Evolutionary conservation across 2,113 vertebrate species (phyloP).

Genomic region (Dunckerocampus dactyliophorus): DNA sequence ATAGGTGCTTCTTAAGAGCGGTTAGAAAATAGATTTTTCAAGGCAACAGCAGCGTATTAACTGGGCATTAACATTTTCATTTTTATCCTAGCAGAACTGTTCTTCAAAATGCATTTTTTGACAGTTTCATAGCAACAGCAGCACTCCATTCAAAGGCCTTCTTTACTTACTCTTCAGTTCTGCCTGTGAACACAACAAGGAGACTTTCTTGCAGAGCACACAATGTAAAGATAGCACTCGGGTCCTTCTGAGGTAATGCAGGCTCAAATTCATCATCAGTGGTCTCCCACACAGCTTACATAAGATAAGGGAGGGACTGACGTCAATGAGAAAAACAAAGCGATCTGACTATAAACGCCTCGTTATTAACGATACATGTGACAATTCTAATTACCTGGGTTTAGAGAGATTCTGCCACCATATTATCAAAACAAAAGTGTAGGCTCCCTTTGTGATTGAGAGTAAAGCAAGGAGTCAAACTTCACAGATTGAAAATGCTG

Average conservation of each 20-base stretch:
- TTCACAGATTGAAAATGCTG: slow-evolving; percentile 17
- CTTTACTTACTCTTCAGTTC: slow-evolving; percentile 26
- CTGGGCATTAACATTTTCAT: slow-evolving; percentile 24
- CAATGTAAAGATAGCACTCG: slow-evolving; percentile 54
- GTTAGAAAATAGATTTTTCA: background rate
- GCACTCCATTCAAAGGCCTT: slow-evolving; percentile 35
- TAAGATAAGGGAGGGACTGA: slow-evolving; percentile 56
- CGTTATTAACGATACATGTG: slow-evolving; percentile 1
- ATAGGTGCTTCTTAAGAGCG: background rate
- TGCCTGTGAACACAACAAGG: slow-evolving; percentile 47
- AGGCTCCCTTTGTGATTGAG: slow-evolving; percentile 8
- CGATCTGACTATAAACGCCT: slow-evolving; percentile 3
- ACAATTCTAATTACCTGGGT: slow-evolving; percentile 12
- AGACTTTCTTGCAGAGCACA: slow-evolving; percentile 37
- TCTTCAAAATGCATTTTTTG: slow-evolving; percentile 25
- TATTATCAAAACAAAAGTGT: background rate
- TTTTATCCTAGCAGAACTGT: slow-evolving; percentile 31
- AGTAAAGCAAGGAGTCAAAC: background rate
- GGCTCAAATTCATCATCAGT: slow-evolving; percentile 43
- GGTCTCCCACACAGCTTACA: slow-evolving; percentile 60
- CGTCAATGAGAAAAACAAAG: slow-evolving; percentile 41
- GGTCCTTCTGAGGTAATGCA: slow-evolving; percentile 27
- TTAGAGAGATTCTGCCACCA: slow-evolving; percentile 15
- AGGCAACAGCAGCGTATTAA: background rate
- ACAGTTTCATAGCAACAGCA: slow-evolving; percentile 63